Percentiles rank a stretch among this genome's conserved stretches.
phyloP scores from a whole-genome alignment of 2,113 vertebrate species.

The Eulemur rufifrons region DNA sequence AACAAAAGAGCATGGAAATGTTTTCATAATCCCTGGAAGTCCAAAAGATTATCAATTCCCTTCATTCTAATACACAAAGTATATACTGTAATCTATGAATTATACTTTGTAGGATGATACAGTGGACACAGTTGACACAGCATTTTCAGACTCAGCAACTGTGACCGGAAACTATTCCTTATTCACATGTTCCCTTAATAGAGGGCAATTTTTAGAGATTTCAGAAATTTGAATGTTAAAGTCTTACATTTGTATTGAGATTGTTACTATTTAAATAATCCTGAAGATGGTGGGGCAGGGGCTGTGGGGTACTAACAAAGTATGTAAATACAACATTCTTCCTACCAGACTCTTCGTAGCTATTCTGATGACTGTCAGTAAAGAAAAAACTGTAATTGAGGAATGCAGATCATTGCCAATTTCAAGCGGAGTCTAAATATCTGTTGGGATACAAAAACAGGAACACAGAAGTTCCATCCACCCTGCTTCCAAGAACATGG shows the following conservation, averaged over 20 bases:
- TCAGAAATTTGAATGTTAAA: not conserved
- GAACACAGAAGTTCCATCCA: not conserved
- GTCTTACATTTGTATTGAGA: not conserved
- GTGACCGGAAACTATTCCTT: not conserved
- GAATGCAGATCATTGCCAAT: not conserved
- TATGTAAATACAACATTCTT: not conserved
- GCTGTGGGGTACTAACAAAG: not conserved
- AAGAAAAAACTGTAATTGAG: not conserved
- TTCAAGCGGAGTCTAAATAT: not conserved
- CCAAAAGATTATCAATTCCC: not conserved
- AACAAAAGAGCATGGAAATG: constrained; percentile 13
- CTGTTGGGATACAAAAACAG: not conserved
- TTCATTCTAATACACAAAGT: not conserved
- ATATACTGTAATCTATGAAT: not conserved
- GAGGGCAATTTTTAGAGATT: constrained; percentile 5
- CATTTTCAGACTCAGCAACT: not conserved
- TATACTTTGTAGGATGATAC: not conserved
- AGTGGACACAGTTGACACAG: not conserved
- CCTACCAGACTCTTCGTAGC: not conserved
- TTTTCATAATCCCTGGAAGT: not conserved
- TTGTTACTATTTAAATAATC: not conserved
- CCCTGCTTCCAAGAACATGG: not conserved
- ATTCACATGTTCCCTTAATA: not conserved
- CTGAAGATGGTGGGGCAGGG: not conserved
- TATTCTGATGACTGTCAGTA: not conserved